Conservation (phyloP, 2,113 vertebrate species). For the Chaetops frenatus region DNA sequence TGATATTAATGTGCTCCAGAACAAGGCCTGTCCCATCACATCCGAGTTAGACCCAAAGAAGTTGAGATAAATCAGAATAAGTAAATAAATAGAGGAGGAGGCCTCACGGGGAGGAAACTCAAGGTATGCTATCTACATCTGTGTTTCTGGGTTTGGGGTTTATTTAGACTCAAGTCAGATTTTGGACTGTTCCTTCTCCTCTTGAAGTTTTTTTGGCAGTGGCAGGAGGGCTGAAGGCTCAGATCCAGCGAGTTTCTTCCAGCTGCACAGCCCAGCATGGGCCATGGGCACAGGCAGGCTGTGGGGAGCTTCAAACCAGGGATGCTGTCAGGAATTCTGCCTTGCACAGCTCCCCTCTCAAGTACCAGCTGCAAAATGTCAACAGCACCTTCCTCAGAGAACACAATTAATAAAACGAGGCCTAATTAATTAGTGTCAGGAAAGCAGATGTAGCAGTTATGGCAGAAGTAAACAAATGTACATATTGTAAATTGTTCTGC, state of each 20-base stretch:
- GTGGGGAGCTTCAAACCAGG: neutral
- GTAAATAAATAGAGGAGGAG: neutral
- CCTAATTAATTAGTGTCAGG: slow-evolving; percentile 37
- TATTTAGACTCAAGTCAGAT: neutral
- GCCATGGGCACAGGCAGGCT: neutral
- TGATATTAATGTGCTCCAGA: neutral
- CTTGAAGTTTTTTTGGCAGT: neutral
- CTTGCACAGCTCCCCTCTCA: neutral
- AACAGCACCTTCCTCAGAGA: slow-evolving; percentile 7
- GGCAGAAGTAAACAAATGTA: slow-evolving; percentile 5
- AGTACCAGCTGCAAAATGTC: neutral
- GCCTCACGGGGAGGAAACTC: neutral
- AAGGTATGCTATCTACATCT: neutral
- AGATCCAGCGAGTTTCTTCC: neutral
- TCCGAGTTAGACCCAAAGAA: neutral
- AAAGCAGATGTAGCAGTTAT: slow-evolving; percentile 17
- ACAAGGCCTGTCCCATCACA: neutral
- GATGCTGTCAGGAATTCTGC: neutral
- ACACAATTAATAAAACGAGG: neutral
- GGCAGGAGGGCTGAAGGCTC: neutral
- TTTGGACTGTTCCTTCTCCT: neutral
- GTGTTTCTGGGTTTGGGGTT: neutral
- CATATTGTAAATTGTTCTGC: neutral
- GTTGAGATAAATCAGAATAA: neutral
- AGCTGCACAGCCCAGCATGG: accelerated